phyloP scores from a whole-genome alignment of 2,113 vertebrate genomes.

The Nibea albiflora region DNA sequence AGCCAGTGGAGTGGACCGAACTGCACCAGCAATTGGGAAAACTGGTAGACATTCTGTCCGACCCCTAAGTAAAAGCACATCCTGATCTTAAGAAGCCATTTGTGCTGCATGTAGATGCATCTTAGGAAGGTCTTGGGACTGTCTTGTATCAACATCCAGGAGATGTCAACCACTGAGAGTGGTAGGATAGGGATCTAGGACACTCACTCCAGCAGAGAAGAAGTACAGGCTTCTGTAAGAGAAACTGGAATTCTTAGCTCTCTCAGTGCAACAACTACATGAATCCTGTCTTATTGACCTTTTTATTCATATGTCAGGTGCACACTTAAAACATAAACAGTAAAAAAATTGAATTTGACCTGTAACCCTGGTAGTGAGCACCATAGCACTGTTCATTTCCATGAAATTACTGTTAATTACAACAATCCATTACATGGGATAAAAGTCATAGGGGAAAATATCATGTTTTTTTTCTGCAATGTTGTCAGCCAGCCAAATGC shows the following conservation, averaged over 20 bases:
- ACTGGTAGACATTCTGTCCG: not conserved
- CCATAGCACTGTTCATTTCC: not conserved
- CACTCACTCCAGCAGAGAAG: not conserved
- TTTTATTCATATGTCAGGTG: not conserved
- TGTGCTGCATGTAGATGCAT: not conserved
- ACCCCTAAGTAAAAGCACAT: not conserved
- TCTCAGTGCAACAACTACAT: not conserved
- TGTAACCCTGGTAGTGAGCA: not conserved
- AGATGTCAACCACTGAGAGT: not conserved
- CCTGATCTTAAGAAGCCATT: not conserved
- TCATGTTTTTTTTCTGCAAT: not conserved
- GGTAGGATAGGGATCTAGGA: slow-evolving; percentile 17
- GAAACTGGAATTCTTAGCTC: not conserved
- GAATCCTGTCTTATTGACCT: too few relatives aligned
- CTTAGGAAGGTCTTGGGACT: slow-evolving; percentile 19
- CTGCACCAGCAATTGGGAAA: not conserved
- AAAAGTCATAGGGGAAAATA: not conserved
- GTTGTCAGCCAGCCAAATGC: not conserved
- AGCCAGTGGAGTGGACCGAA: not conserved
- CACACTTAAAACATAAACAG: not conserved
- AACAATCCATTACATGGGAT: slow-evolving; percentile 1
- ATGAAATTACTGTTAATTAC: not conserved
- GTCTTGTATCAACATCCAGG: slow-evolving; percentile 20
- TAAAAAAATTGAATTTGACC: not conserved
- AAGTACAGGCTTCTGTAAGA: not conserved